These are phyloP conservation scores for Napeogenes sylphis DNA, from an alignment of 2,888 invertebrate species.

Conservation along the genomic window DNA sequence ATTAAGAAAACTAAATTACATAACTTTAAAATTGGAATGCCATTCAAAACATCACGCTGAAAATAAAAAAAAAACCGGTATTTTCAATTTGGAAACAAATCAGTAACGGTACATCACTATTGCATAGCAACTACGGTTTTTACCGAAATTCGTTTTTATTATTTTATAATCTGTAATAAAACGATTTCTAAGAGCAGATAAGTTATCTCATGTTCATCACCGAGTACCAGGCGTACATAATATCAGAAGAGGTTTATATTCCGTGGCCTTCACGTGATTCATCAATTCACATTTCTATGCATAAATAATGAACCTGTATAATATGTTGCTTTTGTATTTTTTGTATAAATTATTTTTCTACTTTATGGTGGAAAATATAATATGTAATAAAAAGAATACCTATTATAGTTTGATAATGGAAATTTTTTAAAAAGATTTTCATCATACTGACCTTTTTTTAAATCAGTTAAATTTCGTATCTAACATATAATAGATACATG, in stretches of 20 bases:
- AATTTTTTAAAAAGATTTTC: no score
- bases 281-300: constrained; percentile 9
- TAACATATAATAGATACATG: no score
- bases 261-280: constrained; percentile 17
- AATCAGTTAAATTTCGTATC: no score
- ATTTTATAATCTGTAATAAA: constrained; percentile 13
- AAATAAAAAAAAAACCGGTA: neutral
- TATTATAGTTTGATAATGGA: no score
- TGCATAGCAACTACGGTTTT: constrained; percentile 6
- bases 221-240: constrained; percentile 40
- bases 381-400: no score
- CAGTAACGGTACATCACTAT: constrained; percentile 17
- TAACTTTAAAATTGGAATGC: constrained; percentile 5
- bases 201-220: constrained; percentile 33
- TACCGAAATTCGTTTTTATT: constrained; percentile 20
- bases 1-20: neutral
- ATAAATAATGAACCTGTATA: neutral
- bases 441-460: no score
- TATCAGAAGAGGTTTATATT: constrained; percentile 27
- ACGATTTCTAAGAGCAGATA: constrained; percentile 19
- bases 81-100: constrained; percentile 3
- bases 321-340: constrained; percentile 1
- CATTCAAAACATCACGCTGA: neutral
- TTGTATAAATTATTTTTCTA: constrained; percentile 1
- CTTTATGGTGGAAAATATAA: neutral